Evolutionary conservation across 2,797 vertebrate genomes (phyloP).

Genomic region (Rhincodon typus): DNA sequence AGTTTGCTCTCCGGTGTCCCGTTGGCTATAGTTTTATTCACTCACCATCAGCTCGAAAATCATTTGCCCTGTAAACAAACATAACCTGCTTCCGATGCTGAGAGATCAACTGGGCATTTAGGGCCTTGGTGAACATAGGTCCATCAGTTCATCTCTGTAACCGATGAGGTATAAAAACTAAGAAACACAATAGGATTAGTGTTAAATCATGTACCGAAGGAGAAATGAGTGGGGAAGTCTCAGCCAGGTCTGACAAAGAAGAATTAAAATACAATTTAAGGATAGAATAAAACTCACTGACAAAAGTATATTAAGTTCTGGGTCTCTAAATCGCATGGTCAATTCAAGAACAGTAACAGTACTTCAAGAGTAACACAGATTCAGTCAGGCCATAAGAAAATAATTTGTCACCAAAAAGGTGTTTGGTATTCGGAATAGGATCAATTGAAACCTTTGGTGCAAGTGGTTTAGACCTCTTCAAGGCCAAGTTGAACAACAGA

Average conservation of each 20-base stretch:
- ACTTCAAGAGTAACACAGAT: neutral
- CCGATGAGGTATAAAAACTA: neutral
- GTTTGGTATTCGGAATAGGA: neutral
- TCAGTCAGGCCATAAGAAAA: neutral
- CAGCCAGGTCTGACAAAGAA: too few relatives aligned
- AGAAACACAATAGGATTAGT: neutral
- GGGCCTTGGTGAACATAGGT: neutral
- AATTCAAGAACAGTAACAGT: neutral
- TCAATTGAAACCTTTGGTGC: neutral
- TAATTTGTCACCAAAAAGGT: neutral
- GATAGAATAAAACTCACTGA: neutral
- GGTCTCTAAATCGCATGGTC: neutral
- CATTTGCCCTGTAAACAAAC: neutral
- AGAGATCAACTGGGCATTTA: neutral
- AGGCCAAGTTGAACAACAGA: neutral
- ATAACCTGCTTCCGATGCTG: neutral
- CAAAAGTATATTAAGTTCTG: neutral
- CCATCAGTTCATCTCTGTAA: neutral
- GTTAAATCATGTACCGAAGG: neutral
- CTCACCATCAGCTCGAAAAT: neutral
- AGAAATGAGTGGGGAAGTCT: neutral
- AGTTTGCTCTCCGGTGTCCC: neutral
- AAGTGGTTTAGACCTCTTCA: neutral
- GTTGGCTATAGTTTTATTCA: neutral
- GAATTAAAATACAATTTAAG: neutral